Conservation (phyloP, 2,888 invertebrate genomes). For the Alloscopus bannaensis region DNA sequence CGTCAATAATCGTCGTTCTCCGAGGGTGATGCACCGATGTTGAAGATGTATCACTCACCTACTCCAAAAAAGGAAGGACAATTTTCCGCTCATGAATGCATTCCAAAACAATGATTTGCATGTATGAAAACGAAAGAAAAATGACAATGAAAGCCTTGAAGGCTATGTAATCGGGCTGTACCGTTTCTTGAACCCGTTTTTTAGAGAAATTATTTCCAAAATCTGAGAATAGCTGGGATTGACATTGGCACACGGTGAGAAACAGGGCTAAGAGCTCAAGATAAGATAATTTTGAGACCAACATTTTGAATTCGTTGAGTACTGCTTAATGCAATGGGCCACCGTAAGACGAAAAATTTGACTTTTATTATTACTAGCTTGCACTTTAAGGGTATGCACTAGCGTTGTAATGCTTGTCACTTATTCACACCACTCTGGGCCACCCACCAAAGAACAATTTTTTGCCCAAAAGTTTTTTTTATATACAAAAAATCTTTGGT, state of each 20-base stretch:
- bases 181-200: constrained; percentile 71
- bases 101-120: neutral
- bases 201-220: constrained; percentile 70
- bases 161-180: constrained; percentile 36
- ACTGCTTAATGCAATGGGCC: too few species aligned
- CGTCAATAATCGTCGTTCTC: constrained; percentile 72
- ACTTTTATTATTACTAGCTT: too few species aligned
- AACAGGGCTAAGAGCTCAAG: constrained; percentile 43
- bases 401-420: too few species aligned
- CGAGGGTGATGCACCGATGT: constrained; percentile 71
- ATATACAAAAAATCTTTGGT: too few species aligned
- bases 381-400: too few species aligned
- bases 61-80: constrained; percentile 4
- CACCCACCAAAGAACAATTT: too few species aligned
- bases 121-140: neutral
- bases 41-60: constrained; percentile 71
- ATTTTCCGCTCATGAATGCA: neutral
- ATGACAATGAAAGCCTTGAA: neutral
- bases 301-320: constrained; percentile 23
- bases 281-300: constrained; percentile 21
- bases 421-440: too few species aligned
- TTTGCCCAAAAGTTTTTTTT: too few species aligned
- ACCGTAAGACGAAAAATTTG: too few species aligned
- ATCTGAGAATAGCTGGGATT: constrained; percentile 68
- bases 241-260: constrained; percentile 52